Evolutionary conservation across 1,140 invertebrate genomes (phyloP), one percentile per base, ranked within the genome.

Genomic region (Zaprionus capensis): DNA sequence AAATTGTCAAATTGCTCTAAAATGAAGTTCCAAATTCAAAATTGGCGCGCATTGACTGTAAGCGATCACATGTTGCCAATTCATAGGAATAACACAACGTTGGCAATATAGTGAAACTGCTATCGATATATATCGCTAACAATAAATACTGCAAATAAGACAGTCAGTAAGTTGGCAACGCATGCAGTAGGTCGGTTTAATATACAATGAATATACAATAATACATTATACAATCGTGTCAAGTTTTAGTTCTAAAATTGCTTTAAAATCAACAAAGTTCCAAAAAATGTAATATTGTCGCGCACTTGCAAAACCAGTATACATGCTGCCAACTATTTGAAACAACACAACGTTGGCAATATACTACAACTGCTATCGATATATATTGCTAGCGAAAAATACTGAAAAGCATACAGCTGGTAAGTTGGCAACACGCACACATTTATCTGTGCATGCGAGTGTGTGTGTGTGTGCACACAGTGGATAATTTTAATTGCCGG

Each of bases 401-500:
- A 59, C 66, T 6, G 22, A 58, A 31, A 15, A 2, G 5, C 11
- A 15, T 26, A 51, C 51, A 17, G n/a, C n/a, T 17, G 41, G 7
- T 46, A 31, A 14, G 34, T 31, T 67, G 53, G 53, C 53, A 67
- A 9, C 55, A 5, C 64, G 17, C 15, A 0, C 5, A n/a, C 6
- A 44, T 1, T 2, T 17, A 17, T 44, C 7, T 2, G 14, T 7
- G 14, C 22, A n/a, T 55, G 24, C 5, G 20, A 5, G 44, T 24
- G 55, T 69, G 41, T 61, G 44, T 12, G 41, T 31, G 28, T 15
- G 49, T 1, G 9, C 9, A 31, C 7, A 31, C 28, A 31, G 5
- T n/a, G 11, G 9, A 20, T 17, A 20, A 46, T 41, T n/a, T 51
- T 51, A 70, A 38, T 70, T 70, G 58, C 58, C 66, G 65, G 66